Conservation (phyloP, 2,888 invertebrate species). For the Meiosimyza decipiens region DNA sequence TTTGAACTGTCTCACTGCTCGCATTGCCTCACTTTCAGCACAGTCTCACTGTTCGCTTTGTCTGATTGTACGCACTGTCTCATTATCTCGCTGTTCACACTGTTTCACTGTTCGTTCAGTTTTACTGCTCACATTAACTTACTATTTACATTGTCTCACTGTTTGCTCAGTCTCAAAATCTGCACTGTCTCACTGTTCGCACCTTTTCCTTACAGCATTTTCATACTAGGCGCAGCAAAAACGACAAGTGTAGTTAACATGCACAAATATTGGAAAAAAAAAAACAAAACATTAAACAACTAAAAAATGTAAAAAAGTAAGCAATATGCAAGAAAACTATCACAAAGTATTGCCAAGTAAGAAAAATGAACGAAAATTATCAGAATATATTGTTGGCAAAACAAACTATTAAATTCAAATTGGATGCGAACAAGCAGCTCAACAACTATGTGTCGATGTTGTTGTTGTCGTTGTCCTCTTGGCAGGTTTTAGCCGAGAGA, state of each 20-base stretch:
- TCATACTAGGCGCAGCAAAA: too few species aligned
- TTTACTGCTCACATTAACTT: too few species aligned
- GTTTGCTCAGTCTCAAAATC: too few species aligned
- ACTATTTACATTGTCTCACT: too few species aligned
- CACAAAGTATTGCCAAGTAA: background rate
- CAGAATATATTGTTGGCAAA: background rate
- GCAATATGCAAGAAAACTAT: background rate
- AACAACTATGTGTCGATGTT: background rate
- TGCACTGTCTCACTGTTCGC: too few species aligned
- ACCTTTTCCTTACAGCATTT: too few species aligned
- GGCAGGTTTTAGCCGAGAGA: constrained; percentile 1
- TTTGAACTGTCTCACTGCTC: too few species aligned
- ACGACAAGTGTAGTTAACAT: constrained; percentile 17
- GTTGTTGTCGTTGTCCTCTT: constrained; percentile 1
- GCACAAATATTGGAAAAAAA: background rate
- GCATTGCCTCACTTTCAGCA: too few species aligned
- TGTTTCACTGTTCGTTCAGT: too few species aligned
- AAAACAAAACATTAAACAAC: background rate
- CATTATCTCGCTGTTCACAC: too few species aligned
- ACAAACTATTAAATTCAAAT: constrained; percentile 25
- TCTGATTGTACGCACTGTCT: too few species aligned
- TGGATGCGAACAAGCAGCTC: background rate
- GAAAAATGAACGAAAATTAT: background rate
- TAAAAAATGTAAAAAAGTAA: background rate
- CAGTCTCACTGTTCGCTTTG: too few species aligned